Conservation (phyloP, 2,797 vertebrate species). For the Thalassophryne amazonica region DNA sequence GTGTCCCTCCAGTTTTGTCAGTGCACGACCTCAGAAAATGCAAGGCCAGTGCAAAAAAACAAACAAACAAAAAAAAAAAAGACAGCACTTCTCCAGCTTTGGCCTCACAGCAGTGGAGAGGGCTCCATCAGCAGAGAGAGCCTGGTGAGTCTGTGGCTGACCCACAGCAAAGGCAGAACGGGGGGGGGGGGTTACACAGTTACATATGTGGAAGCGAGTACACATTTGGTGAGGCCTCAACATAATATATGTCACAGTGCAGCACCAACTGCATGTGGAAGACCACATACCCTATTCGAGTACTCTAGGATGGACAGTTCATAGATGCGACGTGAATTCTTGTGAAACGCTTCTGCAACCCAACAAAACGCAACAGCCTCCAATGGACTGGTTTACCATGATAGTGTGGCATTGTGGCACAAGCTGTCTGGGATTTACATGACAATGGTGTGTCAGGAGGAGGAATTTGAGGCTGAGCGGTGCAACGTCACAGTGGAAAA, state of each 20-base stretch:
- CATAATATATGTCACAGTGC: conserved; percentile 12
- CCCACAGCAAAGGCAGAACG: conserved; percentile 60
- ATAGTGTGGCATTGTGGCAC: conserved; percentile 56
- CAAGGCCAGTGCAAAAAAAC: conserved; percentile 62
- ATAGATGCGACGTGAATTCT: neutral
- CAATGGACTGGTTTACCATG: conserved; percentile 40
- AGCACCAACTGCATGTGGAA: conserved; percentile 7
- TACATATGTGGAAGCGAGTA: conserved; percentile 12
- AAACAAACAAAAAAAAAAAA: too few relatives aligned
- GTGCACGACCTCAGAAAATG: conserved; percentile 66
- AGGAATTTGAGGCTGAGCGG: conserved; percentile 27
- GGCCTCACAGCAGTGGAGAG: conserved; percentile 59
- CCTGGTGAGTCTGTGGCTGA: conserved; percentile 60
- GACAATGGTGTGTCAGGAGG: conserved; percentile 49
- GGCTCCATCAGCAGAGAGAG: conserved; percentile 56
- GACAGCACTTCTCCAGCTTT: conserved; percentile 66
- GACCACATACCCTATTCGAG: conserved; percentile 1
- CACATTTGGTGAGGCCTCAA: conserved; percentile 36
- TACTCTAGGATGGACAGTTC: conserved; percentile 5
- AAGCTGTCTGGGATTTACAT: conserved; percentile 58
- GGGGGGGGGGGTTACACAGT: too few relatives aligned
- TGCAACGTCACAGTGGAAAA: conserved; percentile 16
- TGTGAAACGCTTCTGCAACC: neutral
- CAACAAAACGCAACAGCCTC: conserved; percentile 20
- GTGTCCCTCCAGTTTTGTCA: conserved; percentile 36